phyloP scores from a whole-genome alignment of 2,113 vertebrate genomes.

The Eidolon helvum region DNA sequence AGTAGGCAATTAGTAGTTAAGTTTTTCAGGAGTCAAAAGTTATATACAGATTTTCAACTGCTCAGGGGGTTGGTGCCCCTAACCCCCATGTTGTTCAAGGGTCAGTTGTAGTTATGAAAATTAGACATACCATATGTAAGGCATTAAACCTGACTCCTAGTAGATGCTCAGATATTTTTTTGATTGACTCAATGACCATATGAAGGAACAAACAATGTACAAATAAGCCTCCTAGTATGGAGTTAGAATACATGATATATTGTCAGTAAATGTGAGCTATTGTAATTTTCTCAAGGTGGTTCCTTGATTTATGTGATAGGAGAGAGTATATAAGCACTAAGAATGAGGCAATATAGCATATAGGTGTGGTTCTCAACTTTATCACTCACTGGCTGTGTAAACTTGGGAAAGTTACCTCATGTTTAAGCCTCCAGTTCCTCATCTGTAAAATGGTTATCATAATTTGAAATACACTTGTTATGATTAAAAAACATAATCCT shows the following conservation, averaged over 20 bases:
- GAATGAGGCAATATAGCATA: background rate
- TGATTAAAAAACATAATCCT: background rate
- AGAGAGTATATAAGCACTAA: background rate
- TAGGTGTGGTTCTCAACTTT: background rate
- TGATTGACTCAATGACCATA: background rate
- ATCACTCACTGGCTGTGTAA: background rate
- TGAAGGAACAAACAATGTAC: background rate
- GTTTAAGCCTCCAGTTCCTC: conserved; percentile 10
- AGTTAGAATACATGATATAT: background rate
- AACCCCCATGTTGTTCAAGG: background rate
- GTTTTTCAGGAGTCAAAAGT: background rate
- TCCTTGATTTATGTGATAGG: background rate
- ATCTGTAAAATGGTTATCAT: background rate
- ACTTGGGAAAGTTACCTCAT: background rate
- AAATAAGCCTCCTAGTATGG: background rate
- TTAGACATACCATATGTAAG: background rate
- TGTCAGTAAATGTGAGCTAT: background rate
- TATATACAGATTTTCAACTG: background rate
- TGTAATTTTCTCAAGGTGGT: background rate
- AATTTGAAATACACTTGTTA: background rate
- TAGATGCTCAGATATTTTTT: background rate
- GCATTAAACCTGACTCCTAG: background rate
- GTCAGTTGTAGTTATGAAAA: background rate
- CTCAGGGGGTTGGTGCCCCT: background rate
- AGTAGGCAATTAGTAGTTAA: background rate